Percentiles rank a stretch among this genome's conserved stretches.
Conservation (phyloP, 2,888 invertebrate genomes). For the Eurytoma californica region DNA sequence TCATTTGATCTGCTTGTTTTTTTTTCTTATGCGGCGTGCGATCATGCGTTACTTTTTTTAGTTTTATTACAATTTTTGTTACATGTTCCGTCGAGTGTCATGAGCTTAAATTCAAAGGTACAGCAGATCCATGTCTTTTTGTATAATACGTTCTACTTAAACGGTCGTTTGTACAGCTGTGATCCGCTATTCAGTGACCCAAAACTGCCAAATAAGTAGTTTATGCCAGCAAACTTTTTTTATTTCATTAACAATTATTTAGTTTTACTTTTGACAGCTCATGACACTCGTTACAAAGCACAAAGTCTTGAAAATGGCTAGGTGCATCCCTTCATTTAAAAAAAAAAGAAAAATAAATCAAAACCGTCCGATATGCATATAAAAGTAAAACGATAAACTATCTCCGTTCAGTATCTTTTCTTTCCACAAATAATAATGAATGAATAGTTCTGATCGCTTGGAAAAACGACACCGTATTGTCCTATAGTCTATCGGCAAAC, state of each 20-base stretch:
- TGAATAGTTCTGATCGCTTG: slow-evolving; percentile 62
- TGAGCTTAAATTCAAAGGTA: slow-evolving; percentile 44
- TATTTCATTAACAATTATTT: neutral
- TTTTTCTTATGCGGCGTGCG: slow-evolving; percentile 57
- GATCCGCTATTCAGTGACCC: slow-evolving; percentile 23
- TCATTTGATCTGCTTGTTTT: slow-evolving; percentile 62
- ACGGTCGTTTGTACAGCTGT: slow-evolving; percentile 23
- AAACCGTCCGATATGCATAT: slow-evolving; percentile 63
- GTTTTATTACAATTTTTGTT: slow-evolving; percentile 54
- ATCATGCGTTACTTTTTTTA: slow-evolving; percentile 60
- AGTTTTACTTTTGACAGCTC: slow-evolving; percentile 23
- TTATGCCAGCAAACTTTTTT: slow-evolving; percentile 49
- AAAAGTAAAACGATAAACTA: slow-evolving; percentile 64
- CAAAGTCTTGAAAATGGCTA: slow-evolving; percentile 55
- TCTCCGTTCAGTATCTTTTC: slow-evolving; percentile 40
- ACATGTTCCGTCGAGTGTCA: slow-evolving; percentile 48
- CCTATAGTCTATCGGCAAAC: slow-evolving; percentile 58
- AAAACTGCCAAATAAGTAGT: slow-evolving; percentile 47
- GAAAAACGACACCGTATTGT: slow-evolving; percentile 63
- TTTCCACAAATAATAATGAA: slow-evolving; percentile 59
- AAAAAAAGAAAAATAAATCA: slow-evolving; percentile 54
- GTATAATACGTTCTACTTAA: neutral
- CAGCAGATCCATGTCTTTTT: slow-evolving; percentile 25
- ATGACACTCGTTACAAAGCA: slow-evolving; percentile 49
- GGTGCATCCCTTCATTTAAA: slow-evolving; percentile 58